These are phyloP conservation scores for Prunella himalayana DNA, from an alignment of 2,113 vertebrate genomes.

Conservation along the genomic window DNA sequence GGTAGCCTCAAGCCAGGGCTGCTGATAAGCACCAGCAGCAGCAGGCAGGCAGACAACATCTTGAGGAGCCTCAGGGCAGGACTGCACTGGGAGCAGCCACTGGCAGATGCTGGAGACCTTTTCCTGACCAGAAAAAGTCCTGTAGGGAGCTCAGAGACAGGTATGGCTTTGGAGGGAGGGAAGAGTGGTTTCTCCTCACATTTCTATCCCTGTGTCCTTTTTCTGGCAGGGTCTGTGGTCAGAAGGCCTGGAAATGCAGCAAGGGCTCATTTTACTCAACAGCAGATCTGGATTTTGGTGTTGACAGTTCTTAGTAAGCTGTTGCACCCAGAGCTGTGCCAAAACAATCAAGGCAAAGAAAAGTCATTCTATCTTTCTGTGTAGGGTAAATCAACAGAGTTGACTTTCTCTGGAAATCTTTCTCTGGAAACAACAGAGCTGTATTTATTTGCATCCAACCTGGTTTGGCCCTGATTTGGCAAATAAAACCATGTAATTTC, in stretches of 20 bases:
- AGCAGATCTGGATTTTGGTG: neutral
- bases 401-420: neutral
- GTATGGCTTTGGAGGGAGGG: neutral
- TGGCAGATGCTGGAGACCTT: neutral
- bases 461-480: neutral
- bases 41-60: neutral
- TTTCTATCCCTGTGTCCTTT: neutral
- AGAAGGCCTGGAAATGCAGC: neutral
- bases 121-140: neutral
- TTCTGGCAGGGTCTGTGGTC: neutral
- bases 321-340: neutral
- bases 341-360: neutral
- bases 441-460: neutral
- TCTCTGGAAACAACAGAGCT: neutral
- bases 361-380: neutral
- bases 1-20: slow-evolving; percentile 12
- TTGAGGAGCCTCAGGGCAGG: neutral
- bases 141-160: neutral
- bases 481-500: neutral
- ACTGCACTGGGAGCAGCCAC: neutral
- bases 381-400: neutral
- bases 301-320: neutral
- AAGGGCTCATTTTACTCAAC: neutral
- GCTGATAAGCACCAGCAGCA: slow-evolving; percentile 44
- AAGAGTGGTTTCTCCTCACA: neutral